These are phyloP conservation scores for Mustelus asterias DNA, from an alignment of 2,113 vertebrate species.

Conservation along the genomic window DNA sequence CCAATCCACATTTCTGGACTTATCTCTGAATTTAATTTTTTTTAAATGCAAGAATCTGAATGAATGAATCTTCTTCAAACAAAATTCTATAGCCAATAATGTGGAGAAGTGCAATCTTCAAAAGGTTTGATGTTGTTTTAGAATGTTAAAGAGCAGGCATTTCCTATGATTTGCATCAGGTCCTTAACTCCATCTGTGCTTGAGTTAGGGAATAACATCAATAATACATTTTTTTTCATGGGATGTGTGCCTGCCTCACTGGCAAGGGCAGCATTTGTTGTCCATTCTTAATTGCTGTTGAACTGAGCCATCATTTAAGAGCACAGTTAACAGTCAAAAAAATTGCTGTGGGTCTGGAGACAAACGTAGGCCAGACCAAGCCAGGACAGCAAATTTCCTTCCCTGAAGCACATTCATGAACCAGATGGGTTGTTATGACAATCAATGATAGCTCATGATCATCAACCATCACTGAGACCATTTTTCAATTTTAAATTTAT, in stretches of 20 bases:
- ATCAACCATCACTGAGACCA: background rate
- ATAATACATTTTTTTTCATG: background rate
- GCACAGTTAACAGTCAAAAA: background rate
- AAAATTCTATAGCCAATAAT: background rate
- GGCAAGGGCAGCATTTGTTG: background rate
- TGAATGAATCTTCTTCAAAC: background rate
- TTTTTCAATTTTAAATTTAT: background rate
- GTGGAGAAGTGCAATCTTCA: background rate
- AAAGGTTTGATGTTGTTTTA: background rate
- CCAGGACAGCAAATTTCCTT: background rate
- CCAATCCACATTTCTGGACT: too few relatives aligned
- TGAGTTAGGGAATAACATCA: background rate
- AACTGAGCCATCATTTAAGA: background rate
- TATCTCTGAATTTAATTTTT: too few relatives aligned
- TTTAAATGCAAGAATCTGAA: background rate
- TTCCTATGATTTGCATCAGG: background rate
- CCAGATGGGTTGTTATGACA: background rate
- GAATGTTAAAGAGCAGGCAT: background rate
- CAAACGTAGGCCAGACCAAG: background rate
- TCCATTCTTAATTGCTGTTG: too few relatives aligned
- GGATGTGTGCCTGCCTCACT: background rate
- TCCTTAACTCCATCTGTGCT: background rate
- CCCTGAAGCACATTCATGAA: background rate
- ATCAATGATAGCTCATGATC: background rate
- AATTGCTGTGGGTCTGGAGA: background rate